Evolutionary conservation across 2,797 vertebrate genomes (phyloP).

Genomic region (Acanthiza pusilla): DNA sequence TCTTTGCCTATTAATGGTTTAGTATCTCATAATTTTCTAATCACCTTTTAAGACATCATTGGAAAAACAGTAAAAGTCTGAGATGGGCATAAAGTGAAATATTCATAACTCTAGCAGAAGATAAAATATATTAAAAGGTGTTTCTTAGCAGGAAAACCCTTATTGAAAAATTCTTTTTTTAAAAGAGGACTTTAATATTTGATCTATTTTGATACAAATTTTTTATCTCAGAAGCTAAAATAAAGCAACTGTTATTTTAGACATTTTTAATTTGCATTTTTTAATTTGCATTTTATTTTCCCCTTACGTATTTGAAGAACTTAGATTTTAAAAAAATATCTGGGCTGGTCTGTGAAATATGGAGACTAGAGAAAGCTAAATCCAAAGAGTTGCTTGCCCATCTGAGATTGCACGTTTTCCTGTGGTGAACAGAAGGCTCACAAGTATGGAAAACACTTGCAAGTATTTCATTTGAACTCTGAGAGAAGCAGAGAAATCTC

Average conservation of each 20-base stretch:
- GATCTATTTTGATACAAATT: not conserved
- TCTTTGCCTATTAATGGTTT: not conserved
- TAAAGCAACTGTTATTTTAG: not conserved
- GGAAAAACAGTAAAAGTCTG: not conserved
- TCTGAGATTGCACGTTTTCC: not conserved
- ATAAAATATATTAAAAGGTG: not conserved
- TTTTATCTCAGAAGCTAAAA: not conserved
- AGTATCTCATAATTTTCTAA: not conserved
- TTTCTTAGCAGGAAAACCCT: not conserved
- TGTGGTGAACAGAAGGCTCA: not conserved
- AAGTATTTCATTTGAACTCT: not conserved
- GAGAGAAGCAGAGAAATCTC: not conserved
- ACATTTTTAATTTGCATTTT: not conserved
- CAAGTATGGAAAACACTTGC: not conserved
- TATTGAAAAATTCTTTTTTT: not conserved
- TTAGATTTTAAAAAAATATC: not conserved
- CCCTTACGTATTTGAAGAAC: not conserved
- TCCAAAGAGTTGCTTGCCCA: not conserved
- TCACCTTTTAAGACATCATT: not conserved
- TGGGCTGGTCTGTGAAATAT: not conserved
- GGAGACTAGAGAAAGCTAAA: not conserved
- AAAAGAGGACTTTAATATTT: not conserved
- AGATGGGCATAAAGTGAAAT: not conserved
- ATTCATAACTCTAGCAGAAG: not conserved
- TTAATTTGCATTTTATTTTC: not conserved